phyloP scores from a whole-genome alignment of 1,140 invertebrate species.

The Stegodyphus mimosarum region DNA sequence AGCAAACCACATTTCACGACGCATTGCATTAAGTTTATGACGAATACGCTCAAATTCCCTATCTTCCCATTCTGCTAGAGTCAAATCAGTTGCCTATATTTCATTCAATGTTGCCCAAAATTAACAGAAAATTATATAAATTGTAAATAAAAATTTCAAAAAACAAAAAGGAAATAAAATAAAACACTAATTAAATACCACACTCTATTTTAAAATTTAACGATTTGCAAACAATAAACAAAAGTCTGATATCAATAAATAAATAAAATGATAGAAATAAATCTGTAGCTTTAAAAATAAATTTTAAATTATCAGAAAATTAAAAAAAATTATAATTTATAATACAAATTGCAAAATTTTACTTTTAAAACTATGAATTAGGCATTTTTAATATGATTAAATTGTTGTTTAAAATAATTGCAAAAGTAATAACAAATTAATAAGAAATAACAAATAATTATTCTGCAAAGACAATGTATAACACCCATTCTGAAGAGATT shows the following conservation, averaged over 20 bases:
- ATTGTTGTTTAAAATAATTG: too few species aligned
- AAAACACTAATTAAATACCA: background rate
- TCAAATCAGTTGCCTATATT: constrained; percentile 55
- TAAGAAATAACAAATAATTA: too few species aligned
- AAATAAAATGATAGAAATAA: constrained; percentile 21
- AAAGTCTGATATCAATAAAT: constrained; percentile 4
- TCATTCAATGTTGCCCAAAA: background rate
- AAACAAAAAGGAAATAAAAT: background rate
- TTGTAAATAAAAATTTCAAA: background rate
- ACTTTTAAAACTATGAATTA: too few species aligned
- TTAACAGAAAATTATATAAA: background rate
- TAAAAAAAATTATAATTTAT: too few species aligned
- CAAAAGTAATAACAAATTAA: too few species aligned
- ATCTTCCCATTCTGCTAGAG: constrained; percentile 51
- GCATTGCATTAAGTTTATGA: constrained; percentile 36
- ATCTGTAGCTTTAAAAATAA: too few species aligned
- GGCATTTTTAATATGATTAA: too few species aligned
- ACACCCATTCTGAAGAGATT: too few species aligned
- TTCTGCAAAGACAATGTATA: too few species aligned
- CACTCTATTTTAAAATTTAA: background rate
- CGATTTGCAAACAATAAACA: background rate
- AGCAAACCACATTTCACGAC: constrained; percentile 22
- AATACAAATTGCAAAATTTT: too few species aligned
- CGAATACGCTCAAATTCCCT: constrained; percentile 55
- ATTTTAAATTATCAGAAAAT: too few species aligned